Evolutionary conservation across 2,113 vertebrate species (phyloP).

Genomic region (Cephalopterus ornatus): DNA sequence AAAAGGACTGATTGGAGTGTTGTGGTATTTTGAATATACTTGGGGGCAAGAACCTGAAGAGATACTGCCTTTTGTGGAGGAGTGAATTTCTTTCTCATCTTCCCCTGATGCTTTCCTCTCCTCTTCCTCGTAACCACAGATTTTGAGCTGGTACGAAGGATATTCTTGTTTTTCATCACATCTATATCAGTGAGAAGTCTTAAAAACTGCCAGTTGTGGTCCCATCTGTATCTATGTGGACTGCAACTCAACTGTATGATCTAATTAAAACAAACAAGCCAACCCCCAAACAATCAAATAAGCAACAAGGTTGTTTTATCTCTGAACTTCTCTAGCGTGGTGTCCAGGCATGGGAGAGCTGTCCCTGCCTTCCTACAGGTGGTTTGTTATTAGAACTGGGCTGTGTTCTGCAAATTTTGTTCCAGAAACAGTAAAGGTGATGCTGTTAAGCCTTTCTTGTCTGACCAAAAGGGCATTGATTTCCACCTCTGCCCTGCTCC

Average conservation of each 20-base stretch:
- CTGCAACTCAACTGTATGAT: neutral
- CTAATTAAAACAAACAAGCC: neutral
- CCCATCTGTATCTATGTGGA: neutral
- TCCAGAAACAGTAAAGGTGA: neutral
- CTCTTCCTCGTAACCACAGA: neutral
- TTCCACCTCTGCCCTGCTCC: neutral
- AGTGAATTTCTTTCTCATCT: neutral
- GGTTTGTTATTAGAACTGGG: neutral
- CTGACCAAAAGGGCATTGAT: neutral
- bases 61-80: neutral
- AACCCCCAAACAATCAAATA: neutral
- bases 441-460: neutral
- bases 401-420: neutral
- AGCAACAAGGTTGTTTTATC: neutral
- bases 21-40: neutral
- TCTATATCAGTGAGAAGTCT: neutral
- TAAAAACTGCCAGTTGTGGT: neutral
- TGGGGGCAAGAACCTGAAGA: neutral
- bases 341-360: neutral
- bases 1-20: neutral
- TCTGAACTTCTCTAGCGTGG: neutral
- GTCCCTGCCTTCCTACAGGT: neutral
- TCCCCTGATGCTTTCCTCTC: neutral
- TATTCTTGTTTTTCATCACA: neutral
- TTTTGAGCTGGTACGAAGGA: neutral